Base-by-base conservation (phyloP, 2,888 invertebrate species). In the Ormyrus thymus region DNA sequence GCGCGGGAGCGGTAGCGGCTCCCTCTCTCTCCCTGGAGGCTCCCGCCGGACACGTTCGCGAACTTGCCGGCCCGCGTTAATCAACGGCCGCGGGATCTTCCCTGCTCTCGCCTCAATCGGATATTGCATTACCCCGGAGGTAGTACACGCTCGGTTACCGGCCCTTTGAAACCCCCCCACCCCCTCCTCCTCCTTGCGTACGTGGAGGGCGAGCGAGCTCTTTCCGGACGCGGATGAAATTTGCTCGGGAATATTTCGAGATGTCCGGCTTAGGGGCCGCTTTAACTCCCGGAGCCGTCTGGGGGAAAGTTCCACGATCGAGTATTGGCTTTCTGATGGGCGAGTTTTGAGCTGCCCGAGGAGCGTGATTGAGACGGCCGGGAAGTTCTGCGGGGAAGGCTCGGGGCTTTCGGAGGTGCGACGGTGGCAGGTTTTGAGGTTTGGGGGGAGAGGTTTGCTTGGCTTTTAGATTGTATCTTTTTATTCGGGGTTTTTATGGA, bases 71-170 rank as follows among this genome's bases (percentile, higher is more conserved):
- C 29, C 29, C 58, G 51, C 61, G 68, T 68, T 75, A 66, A 75
- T 75, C 65, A 75, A 75, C 75, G 55, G 15, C 6, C 48, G 13
- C 43, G 45, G 29, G 66, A 59, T 55, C 61, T 45, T 59, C 8
- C 50, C 53, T 3, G 29, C 29, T 29, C 29, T 29, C 29, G 29
- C 29, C 29, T 29, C 66, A n/a, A 66, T 59, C 74, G 59, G 59
- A 75, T 66, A 66, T 75, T 75, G 66, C 74, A 75, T 75, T 66
- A 75, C 43, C 59, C 29, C 69, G 46, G 3, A 29, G 29, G 29
- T 29, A 29, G 29, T 29, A 1, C 29, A 29, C 29, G 29, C 29
- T 29, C 29, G 29, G 29, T 29, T 29, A 29, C 29, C 29, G 29
- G 3, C 29, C 29, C 29, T 29, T 29, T 29, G 29, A 29, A 29